Conservation (phyloP, 2,888 invertebrate genomes). For the Aporophyla lueneburgensis region DNA sequence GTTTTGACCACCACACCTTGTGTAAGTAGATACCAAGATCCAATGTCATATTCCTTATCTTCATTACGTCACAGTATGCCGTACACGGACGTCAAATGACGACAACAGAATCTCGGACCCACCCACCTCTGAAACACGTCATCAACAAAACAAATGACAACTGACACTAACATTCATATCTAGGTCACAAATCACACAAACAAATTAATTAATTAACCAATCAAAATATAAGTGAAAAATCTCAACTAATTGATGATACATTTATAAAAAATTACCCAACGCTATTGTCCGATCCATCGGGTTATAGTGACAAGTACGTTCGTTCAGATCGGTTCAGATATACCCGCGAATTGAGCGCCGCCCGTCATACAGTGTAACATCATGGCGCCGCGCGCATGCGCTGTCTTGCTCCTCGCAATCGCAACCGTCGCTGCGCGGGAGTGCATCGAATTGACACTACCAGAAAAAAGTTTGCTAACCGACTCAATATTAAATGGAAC, state of each 20-base stretch:
- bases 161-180: neutral
- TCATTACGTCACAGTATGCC: constrained; percentile 36
- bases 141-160: constrained; percentile 22
- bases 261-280: constrained; percentile 68
- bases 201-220: constrained; percentile 42
- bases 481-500: constrained; percentile 82
- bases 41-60: constrained; percentile 35
- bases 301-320: constrained; percentile 64
- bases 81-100: constrained; percentile 29
- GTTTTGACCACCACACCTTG: constrained; percentile 9
- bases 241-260: constrained; percentile 42
- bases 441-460: constrained; percentile 85
- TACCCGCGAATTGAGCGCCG: constrained; percentile 71
- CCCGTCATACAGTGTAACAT: constrained; percentile 80
- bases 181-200: constrained; percentile 5
- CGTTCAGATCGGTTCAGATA: constrained; percentile 67
- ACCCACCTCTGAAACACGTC: constrained; percentile 47
- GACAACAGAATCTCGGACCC: constrained; percentile 32
- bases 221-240: constrained; percentile 26
- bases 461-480: constrained; percentile 77
- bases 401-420: constrained; percentile 74
- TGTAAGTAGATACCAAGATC: constrained; percentile 6
- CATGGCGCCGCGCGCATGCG: constrained; percentile 88
- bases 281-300: constrained; percentile 69
- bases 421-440: constrained; percentile 80